Conservation (phyloP, 35 echinoderm and acorn worm species). For the Amphiura filiformis region DNA sequence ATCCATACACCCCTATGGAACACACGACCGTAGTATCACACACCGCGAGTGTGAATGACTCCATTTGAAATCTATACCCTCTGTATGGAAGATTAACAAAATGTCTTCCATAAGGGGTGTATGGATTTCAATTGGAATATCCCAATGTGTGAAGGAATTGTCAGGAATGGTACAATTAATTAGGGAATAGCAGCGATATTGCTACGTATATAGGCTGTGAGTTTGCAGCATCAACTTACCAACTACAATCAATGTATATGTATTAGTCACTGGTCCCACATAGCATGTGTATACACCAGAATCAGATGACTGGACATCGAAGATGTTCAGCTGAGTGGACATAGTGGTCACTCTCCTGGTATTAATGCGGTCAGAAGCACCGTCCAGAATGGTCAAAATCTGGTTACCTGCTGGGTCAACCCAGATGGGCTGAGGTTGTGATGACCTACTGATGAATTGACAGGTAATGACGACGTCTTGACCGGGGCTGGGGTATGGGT, state of each 20-base stretch:
- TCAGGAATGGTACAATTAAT: too few relatives aligned
- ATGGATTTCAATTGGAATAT: too few relatives aligned
- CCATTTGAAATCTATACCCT: too few relatives aligned
- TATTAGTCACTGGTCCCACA: conserved; percentile 35
- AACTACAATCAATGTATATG: conserved; percentile 16
- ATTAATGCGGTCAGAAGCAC: background rate
- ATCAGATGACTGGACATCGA: conserved; percentile 38
- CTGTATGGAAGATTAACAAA: too few relatives aligned
- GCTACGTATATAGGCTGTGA: too few relatives aligned
- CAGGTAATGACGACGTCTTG: conserved; percentile 19
- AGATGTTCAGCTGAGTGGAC: conserved; percentile 44
- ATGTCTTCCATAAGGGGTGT: too few relatives aligned
- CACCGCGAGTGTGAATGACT: too few relatives aligned
- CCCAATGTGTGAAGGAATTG: too few relatives aligned
- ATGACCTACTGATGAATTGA: conserved; percentile 11
- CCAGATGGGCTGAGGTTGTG: conserved; percentile 54
- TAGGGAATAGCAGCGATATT: too few relatives aligned
- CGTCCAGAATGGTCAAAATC: background rate
- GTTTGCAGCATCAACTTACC: too few relatives aligned
- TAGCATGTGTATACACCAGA: conserved; percentile 52
- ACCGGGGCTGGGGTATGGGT: background rate
- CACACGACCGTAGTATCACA: too few relatives aligned
- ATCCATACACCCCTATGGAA: too few relatives aligned
- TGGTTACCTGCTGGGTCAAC: conserved; percentile 31
- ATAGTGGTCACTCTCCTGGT: background rate